Evolutionary conservation across 2,888 invertebrate genomes (phyloP).

Genomic region (Tenthredo livida): DNA sequence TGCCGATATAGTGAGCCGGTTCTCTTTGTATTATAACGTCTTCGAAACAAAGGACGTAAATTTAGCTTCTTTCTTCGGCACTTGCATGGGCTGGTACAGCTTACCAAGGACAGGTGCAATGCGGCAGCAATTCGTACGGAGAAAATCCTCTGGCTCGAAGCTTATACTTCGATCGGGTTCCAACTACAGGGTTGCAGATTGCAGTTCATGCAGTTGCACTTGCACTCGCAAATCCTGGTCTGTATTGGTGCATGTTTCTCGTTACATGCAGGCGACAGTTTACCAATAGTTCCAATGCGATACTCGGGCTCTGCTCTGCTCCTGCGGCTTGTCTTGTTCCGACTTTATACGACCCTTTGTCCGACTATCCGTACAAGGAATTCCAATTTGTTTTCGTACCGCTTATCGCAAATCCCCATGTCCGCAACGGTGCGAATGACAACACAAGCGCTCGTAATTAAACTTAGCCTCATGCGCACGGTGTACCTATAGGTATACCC

Average conservation of each 20-base stretch:
- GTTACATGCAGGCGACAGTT: not conserved
- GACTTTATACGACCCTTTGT: constrained; percentile 65
- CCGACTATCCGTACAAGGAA: constrained; percentile 64
- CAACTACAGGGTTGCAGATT: not conserved
- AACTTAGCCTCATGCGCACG: constrained; percentile 52
- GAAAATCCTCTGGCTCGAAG: not conserved
- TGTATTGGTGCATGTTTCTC: not conserved
- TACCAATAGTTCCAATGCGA: constrained; percentile 12
- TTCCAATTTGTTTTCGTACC: constrained; percentile 70
- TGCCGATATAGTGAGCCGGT: constrained; percentile 18
- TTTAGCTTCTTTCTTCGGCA: not conserved
- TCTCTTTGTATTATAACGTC: constrained; percentile 29
- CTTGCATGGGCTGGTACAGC: not conserved
- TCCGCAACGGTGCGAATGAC: constrained; percentile 56
- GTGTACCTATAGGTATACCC: not conserved
- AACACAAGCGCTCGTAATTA: constrained; percentile 64
- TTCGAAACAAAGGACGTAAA: constrained; percentile 41
- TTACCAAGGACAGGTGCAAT: constrained; percentile 26
- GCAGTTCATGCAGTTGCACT: not conserved
- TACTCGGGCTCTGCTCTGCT: not conserved
- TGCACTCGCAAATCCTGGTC: not conserved
- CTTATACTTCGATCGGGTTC: not conserved
- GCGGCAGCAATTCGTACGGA: not conserved
- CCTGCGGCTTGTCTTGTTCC: constrained; percentile 28
- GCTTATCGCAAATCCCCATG: constrained; percentile 66